Percentiles rank a stretch among this genome's conserved stretches.
These are phyloP conservation scores for Acrobasis repandana DNA, from an alignment of 2,888 invertebrate species.

Conservation along the genomic window DNA sequence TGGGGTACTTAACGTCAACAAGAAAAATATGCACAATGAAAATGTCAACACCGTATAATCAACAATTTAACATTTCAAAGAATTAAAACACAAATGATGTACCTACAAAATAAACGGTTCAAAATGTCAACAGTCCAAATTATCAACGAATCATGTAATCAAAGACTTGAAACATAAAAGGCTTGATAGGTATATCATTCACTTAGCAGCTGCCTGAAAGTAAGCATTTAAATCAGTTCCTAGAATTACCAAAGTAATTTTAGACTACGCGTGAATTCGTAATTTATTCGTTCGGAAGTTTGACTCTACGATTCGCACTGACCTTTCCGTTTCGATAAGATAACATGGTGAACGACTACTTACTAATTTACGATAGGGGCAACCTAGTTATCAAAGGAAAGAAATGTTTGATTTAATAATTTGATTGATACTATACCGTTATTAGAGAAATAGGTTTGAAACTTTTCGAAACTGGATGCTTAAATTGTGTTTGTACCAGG, in stretches of 20 bases:
- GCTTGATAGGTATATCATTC: too few relatives aligned
- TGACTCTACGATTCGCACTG: constrained; percentile 61
- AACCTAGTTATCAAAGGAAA: constrained; percentile 41
- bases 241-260: not conserved
- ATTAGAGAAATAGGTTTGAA: not conserved
- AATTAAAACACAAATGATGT: too few relatives aligned
- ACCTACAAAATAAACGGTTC: too few relatives aligned
- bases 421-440: not conserved
- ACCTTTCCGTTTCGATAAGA: constrained; percentile 78
- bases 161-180: too few relatives aligned
- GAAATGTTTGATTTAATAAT: constrained; percentile 35
- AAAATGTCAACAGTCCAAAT: too few relatives aligned
- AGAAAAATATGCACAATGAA: too few relatives aligned
- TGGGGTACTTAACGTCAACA: too few relatives aligned
- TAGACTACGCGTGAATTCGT: constrained; percentile 39
- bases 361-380: constrained; percentile 37
- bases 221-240: not conserved
- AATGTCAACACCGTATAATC: too few relatives aligned
- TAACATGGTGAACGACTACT: constrained; percentile 55
- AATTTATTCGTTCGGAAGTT: constrained; percentile 62
- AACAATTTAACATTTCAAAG: too few relatives aligned
- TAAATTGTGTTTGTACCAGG: too few relatives aligned
- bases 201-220: not conserved
- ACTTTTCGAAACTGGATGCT: too few relatives aligned
- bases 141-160: too few relatives aligned